Conservation (phyloP, 1,140 invertebrate species). For the Choristoneura fumiferana region DNA sequence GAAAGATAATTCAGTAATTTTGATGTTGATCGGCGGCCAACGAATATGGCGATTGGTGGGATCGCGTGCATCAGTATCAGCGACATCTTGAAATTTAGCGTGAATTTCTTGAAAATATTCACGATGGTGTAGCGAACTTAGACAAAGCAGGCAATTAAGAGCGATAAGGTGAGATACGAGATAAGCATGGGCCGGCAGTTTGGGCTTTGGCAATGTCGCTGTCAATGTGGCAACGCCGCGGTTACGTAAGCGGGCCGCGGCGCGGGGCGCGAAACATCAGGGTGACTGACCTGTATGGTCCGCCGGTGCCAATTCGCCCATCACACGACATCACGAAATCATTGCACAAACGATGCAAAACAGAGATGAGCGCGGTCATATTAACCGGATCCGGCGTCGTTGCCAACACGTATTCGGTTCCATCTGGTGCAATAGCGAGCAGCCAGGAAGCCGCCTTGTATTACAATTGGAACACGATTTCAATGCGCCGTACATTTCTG, state of each 20-base stretch:
- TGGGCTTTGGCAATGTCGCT: slow-evolving; percentile 59
- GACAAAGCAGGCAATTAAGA: slow-evolving; percentile 14
- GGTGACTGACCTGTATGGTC: slow-evolving; percentile 67
- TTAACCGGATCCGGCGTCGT: no score
- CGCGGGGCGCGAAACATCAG: slow-evolving; percentile 30
- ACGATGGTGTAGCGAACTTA: no score
- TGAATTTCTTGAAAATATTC: no score
- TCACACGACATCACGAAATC: slow-evolving; percentile 65
- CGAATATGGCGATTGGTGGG: no score
- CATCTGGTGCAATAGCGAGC: no score
- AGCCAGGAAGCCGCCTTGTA: no score
- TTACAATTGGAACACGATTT: no score
- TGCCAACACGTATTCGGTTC: no score
- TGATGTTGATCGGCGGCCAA: no score
- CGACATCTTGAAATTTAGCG: no score
- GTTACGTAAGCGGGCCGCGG: slow-evolving; percentile 57
- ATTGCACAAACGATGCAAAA: slow-evolving; percentile 50
- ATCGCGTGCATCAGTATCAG: no score
- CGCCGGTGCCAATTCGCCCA: slow-evolving; percentile 69
- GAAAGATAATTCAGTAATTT: background rate
- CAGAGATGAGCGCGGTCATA: background rate
- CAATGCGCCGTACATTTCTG: no score
- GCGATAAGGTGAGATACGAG: slow-evolving; percentile 42
- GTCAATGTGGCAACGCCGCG: slow-evolving; percentile 63
- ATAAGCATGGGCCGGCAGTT: slow-evolving; percentile 45